phyloP scores from a whole-genome alignment of 2,888 invertebrate genomes.

The Apeira syringaria region DNA sequence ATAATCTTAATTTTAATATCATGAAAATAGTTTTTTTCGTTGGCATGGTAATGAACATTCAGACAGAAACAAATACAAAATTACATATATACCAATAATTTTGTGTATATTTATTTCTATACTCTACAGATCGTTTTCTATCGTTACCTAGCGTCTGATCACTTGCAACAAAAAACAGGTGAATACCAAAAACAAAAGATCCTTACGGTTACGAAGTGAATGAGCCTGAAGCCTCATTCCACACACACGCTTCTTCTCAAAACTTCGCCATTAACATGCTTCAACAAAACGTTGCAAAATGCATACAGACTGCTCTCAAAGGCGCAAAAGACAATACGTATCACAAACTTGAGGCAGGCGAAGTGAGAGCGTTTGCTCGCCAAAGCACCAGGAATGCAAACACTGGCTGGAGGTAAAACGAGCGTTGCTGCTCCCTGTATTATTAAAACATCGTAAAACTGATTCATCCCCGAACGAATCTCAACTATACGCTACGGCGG shows the following conservation, averaged over 20 bases:
- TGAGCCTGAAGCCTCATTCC: neutral
- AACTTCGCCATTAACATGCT: slow-evolving; percentile 14
- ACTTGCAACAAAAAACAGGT: too few species aligned
- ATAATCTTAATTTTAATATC: too few species aligned
- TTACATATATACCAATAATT: too few species aligned
- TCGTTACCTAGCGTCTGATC: too few species aligned
- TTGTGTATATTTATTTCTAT: too few species aligned
- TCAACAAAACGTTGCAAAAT: slow-evolving; percentile 42
- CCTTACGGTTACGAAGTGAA: neutral
- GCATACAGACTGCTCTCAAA: slow-evolving; percentile 61
- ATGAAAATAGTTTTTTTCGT: too few species aligned
- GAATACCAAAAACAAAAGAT: too few species aligned
- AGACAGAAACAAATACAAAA: too few species aligned
- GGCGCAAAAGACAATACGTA: slow-evolving; percentile 68
- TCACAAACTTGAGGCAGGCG: slow-evolving; percentile 67
- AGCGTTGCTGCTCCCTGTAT: slow-evolving; percentile 17
- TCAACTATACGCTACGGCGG: slow-evolving; percentile 12
- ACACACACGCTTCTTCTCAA: neutral
- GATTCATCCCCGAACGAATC: slow-evolving; percentile 17
- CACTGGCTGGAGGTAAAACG: slow-evolving; percentile 61
- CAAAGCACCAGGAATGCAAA: slow-evolving; percentile 74
- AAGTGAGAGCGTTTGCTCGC: slow-evolving; percentile 73
- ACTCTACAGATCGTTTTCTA: too few species aligned
- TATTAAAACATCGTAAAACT: slow-evolving; percentile 22
- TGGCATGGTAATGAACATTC: too few species aligned